Base-by-base conservation (phyloP, 2,888 invertebrate genomes). In the Listrodromus nycthemerus region DNA sequence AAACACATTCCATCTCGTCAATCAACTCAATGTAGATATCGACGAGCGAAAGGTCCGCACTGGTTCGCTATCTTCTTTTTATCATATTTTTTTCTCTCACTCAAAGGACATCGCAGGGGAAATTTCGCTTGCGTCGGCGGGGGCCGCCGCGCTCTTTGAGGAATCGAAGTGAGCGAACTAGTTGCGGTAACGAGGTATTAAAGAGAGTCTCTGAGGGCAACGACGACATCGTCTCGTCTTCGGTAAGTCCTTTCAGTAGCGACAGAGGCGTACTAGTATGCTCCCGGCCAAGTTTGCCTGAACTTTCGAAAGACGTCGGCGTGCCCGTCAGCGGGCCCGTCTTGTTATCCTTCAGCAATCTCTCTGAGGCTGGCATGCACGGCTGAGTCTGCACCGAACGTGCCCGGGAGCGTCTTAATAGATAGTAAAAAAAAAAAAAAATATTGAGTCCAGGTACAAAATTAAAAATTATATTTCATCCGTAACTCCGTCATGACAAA, bases 141-240 rank as follows among this genome's bases (percentile, higher is more conserved):
- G 6, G 2, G 21, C 55, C 41, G 27, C 37, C 50, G 19, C 30
- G 10, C 27, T 33, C 67, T 74, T 61, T 75, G 65, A 66, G 37
- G 10, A 55, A 45, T 55, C 63, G 61, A 78, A 70, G 63, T 48
- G 78, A 63, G 13, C 33, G 21, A 70, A 33, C 19, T 61, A 77
- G 58, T 63, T 65, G 50, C 63, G 55, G 66, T 82, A 77, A 82
- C 65, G 76, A 82, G 55, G 71, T 77, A 71, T 66, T 67, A 74
- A 69, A 78, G 58, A 21, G 21, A 50, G 63, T 67, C 41, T 30
- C 24, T 6, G 21, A 45, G 65, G 61, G 41, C 24, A 41, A 27
- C 21, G 16, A 50, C 45, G 61, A 61, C n/a, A 10, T 63, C 33
- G 21, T 33, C 45, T 37, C 76, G 21, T 55, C 63, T 50, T 71